Evolutionary conservation across 2,113 vertebrate species (phyloP).

Genomic region (Nerophis lumbriciformis): DNA sequence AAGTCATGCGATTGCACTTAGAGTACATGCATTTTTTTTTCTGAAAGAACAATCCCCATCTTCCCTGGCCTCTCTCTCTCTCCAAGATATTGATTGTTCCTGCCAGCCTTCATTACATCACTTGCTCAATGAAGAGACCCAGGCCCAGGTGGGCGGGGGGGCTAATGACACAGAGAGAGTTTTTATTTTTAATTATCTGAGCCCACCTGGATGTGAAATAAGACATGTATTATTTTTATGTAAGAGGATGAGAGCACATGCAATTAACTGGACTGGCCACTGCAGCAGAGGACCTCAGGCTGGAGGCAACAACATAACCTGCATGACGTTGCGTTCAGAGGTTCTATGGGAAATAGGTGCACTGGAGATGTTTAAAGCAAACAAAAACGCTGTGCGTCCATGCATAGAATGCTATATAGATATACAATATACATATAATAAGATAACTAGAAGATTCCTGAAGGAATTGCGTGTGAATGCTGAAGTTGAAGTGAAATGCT

Average conservation of each 20-base stretch:
- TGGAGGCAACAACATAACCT: conserved; percentile 3
- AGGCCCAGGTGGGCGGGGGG: conserved; percentile 5
- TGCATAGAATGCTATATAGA: too few relatives aligned
- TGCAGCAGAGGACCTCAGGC: conserved; percentile 31
- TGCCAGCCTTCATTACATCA: conserved; percentile 47
- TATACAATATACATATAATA: too few relatives aligned
- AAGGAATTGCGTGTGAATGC: too few relatives aligned
- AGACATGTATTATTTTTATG: background rate
- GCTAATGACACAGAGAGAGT: conserved; percentile 13
- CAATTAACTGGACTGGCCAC: conserved; percentile 11
- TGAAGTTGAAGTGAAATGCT: too few relatives aligned
- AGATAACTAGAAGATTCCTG: too few relatives aligned
- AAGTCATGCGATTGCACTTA: too few relatives aligned
- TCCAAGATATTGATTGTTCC: conserved; percentile 40
- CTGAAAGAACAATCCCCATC: background rate
- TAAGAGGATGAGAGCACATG: background rate
- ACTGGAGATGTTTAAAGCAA: background rate
- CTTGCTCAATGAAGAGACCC: conserved; percentile 25
- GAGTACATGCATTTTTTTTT: too few relatives aligned
- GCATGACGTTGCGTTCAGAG: conserved; percentile 23
- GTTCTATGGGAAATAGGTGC: background rate
- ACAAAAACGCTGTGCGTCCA: too few relatives aligned
- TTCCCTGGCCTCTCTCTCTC: background rate
- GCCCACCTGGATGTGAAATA: background rate
- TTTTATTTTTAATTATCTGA: conserved; percentile 5